A percentile compares a stretch with the other conserved stretches of the same genome.
phyloP scores from a whole-genome alignment of 2,797 vertebrate species.

The Otus scops region DNA sequence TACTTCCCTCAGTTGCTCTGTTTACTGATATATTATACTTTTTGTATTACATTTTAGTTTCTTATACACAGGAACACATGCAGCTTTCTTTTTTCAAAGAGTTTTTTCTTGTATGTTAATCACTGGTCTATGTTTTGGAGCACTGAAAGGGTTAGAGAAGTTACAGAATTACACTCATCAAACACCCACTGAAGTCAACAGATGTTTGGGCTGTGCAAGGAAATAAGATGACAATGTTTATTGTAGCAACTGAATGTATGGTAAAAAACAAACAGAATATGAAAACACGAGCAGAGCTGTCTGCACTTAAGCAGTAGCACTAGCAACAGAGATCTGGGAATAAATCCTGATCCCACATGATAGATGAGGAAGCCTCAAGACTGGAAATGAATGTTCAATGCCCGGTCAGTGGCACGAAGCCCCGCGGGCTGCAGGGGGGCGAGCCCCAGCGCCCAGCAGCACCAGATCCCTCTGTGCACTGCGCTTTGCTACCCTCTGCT shows the following conservation, averaged over 20 bases:
- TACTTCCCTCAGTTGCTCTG: not conserved
- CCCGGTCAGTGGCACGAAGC: not conserved
- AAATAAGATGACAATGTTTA: not conserved
- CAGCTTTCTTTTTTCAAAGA: rapidly evolving
- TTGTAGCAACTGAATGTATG: not conserved
- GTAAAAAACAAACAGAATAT: not conserved
- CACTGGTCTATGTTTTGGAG: not conserved
- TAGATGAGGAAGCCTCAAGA: not conserved
- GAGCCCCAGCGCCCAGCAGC: not conserved
- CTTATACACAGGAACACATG: rapidly evolving
- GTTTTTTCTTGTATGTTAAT: not conserved
- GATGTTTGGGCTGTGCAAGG: not conserved
- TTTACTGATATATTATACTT: not conserved
- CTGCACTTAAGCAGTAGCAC: not conserved
- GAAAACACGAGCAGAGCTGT: not conserved
- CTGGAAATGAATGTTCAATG: not conserved
- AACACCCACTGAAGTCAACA: not conserved
- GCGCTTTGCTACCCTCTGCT: constrained; percentile 9
- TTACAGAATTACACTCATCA: not conserved
- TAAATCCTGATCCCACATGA: not conserved
- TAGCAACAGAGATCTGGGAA: not conserved
- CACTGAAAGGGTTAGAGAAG: not conserved
- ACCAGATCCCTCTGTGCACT: rapidly evolving
- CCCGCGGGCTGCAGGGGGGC: not conserved
- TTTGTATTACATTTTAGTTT: not conserved